phyloP scores from a whole-genome alignment of 2,888 invertebrate species.

The Lymantria dispar region DNA sequence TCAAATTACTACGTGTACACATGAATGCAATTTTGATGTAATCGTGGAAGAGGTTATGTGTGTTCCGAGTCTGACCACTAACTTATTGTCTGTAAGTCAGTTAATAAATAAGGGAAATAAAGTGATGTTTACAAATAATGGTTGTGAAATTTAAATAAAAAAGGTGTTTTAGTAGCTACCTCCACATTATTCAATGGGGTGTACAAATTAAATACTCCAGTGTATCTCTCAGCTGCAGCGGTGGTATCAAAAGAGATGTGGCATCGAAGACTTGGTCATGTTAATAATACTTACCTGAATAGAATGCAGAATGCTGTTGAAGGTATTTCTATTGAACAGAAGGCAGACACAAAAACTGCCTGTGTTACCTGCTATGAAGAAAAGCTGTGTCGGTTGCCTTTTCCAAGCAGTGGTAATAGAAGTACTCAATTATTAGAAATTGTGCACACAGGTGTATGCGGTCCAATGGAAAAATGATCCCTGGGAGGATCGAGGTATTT shows the following conservation, averaged over 20 bases:
- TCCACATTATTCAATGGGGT: conserved; percentile 17
- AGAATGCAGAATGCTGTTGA: conserved; percentile 1
- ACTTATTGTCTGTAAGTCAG: conserved; percentile 24
- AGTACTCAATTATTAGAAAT: conserved; percentile 17
- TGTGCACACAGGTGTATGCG: conserved; percentile 22
- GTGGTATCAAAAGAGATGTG: conserved; percentile 3
- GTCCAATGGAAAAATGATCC: conserved; percentile 14
- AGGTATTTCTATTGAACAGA: conserved; percentile 1
- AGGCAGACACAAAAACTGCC: conserved; percentile 16
- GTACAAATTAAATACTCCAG: conserved; percentile 10
- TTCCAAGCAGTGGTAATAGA: conserved; percentile 15
- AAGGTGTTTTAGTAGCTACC: conserved; percentile 9
- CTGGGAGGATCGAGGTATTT: conserved; percentile 12
- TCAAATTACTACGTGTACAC: neutral
- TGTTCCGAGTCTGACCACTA: conserved; percentile 22
- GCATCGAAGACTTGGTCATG: conserved; percentile 10
- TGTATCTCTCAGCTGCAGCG: conserved; percentile 1
- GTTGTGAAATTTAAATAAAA: conserved; percentile 13
- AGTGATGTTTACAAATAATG: conserved; percentile 4
- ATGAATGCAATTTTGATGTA: neutral
- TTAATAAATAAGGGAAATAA: conserved; percentile 17
- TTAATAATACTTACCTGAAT: neutral
- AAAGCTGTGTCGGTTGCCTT: conserved; percentile 18
- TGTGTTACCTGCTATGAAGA: conserved; percentile 25
- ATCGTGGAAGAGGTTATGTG: neutral